Evolutionary conservation across 2,888 invertebrate species (phyloP).

Genomic region (Saturnia japonica): DNA sequence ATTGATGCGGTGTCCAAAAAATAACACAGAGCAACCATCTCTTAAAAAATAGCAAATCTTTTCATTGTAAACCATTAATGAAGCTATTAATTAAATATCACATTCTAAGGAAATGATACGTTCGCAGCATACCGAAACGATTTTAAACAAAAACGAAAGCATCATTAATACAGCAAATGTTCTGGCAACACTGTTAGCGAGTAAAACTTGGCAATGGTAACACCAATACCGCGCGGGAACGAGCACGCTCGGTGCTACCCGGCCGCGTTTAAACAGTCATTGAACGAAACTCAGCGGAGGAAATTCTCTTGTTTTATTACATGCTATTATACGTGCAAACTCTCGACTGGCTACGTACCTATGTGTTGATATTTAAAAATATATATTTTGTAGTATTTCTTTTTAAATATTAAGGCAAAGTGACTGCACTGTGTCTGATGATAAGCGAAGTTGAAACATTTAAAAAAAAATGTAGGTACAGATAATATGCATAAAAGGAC

Average conservation of each 20-base stretch:
- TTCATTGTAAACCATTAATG: too few relatives aligned
- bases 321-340: background rate
- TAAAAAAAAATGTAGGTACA: too few relatives aligned
- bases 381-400: background rate
- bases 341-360: background rate
- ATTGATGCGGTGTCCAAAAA: too few relatives aligned
- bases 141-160: background rate
- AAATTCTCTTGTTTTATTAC: background rate
- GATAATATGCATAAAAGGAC: too few relatives aligned
- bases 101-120: background rate
- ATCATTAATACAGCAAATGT: background rate
- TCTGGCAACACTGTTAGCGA: constrained; percentile 2
- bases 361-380: background rate
- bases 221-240: background rate
- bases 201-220: constrained; percentile 1
- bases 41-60: too few relatives aligned
- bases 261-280: constrained; percentile 1
- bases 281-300: background rate
- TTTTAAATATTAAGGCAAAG: too few relatives aligned
- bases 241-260: background rate
- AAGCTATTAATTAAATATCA: too few relatives aligned
- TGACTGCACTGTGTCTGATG: too few relatives aligned
- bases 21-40: too few relatives aligned
- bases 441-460: too few relatives aligned
- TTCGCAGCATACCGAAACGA: background rate